These are phyloP conservation scores for Clarias batrachus DNA, from an alignment of 2,113 vertebrate species.

Conservation along the genomic window DNA sequence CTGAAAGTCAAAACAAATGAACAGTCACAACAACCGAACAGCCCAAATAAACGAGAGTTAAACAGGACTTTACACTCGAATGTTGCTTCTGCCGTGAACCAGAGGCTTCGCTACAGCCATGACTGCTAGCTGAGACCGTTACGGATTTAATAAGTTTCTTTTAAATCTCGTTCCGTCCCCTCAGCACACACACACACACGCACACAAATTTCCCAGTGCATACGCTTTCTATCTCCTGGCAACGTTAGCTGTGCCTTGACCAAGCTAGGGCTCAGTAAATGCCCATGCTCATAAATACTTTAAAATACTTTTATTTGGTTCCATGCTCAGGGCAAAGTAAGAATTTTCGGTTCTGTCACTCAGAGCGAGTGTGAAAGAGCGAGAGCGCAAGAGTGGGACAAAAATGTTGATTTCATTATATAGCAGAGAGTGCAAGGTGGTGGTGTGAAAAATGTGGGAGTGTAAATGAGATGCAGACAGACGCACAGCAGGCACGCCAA, in stretches of 20 bases:
- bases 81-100: constrained; percentile 64
- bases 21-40: constrained; percentile 50
- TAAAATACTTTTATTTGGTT: constrained; percentile 73
- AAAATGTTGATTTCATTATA: constrained; percentile 72
- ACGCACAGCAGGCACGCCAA: constrained; percentile 60
- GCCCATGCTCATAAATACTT: constrained; percentile 71
- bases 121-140: constrained; percentile 54
- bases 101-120: constrained; percentile 50
- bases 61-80: constrained; percentile 64
- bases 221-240: constrained; percentile 65
- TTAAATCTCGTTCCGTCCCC: neutral
- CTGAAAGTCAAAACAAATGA: constrained; percentile 13
- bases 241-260: constrained; percentile 61
- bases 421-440: constrained; percentile 49
- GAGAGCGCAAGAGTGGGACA: constrained; percentile 48
- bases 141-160: constrained; percentile 59
- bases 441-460: constrained; percentile 69
- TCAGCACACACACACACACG: constrained; percentile 5
- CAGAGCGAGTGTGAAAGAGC: constrained; percentile 35
- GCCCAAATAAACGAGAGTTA: constrained; percentile 58
- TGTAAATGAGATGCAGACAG: constrained; percentile 76
- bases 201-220: constrained; percentile 56
- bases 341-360: constrained; percentile 66
- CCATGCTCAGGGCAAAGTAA: constrained; percentile 68
- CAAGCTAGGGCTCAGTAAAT: constrained; percentile 69